Percentiles rank a stretch among this genome's conserved stretches.
phyloP scores from a whole-genome alignment of 2,888 invertebrate species.

The Phortica okadai region DNA sequence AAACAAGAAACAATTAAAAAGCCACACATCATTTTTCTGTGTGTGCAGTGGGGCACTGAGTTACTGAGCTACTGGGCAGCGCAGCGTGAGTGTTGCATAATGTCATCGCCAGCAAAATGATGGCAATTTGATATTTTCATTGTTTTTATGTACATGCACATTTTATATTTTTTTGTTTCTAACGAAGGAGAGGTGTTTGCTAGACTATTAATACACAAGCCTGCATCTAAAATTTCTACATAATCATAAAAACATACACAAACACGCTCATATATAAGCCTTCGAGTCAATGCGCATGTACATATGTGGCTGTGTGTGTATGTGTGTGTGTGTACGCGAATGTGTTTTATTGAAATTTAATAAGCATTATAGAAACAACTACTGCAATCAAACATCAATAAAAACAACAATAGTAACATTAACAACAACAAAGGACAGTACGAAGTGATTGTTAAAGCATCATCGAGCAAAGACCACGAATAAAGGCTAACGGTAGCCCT shows the following conservation, averaged over 20 bases:
- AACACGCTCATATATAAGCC: background rate
- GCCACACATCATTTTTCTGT: slow-evolving; percentile 16
- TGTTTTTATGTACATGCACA: slow-evolving; percentile 27
- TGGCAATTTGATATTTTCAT: slow-evolving; percentile 57
- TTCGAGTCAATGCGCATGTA: background rate
- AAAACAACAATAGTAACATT: slow-evolving; percentile 13
- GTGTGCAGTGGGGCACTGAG: slow-evolving; percentile 10
- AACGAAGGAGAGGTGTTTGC: slow-evolving; percentile 41
- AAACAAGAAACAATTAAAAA: background rate
- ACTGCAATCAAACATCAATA: slow-evolving; percentile 42
- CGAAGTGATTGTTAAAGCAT: slow-evolving; percentile 18
- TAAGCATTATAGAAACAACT: slow-evolving; percentile 24
- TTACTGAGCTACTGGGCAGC: slow-evolving; percentile 51
- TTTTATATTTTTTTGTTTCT: background rate
- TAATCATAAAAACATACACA: slow-evolving; percentile 26
- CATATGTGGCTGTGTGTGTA: slow-evolving; percentile 24
- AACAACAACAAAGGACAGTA: background rate
- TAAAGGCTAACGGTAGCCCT: slow-evolving; percentile 18
- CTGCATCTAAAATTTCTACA: slow-evolving; percentile 60
- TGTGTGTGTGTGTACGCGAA: slow-evolving; percentile 9
- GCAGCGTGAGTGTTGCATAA: background rate
- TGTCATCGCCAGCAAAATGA: background rate
- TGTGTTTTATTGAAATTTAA: slow-evolving; percentile 35
- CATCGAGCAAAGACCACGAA: background rate
- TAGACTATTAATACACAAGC: slow-evolving; percentile 64